phyloP scores from a whole-genome alignment of 2,888 invertebrate species.

The Neria commutata region DNA sequence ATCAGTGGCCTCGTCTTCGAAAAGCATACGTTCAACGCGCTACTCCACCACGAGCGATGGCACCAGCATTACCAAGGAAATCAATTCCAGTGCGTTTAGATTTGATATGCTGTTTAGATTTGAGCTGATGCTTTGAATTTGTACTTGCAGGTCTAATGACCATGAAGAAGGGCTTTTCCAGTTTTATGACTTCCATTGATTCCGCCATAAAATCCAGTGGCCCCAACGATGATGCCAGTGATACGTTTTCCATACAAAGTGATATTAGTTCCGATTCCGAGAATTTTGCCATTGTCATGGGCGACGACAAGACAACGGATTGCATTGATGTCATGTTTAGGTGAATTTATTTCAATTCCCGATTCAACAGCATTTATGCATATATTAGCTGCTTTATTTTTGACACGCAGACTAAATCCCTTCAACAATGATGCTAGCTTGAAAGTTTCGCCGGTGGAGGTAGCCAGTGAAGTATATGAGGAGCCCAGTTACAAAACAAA shows the following conservation, averaged over 20 bases:
- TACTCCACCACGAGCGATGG: constrained; percentile 48
- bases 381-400: constrained; percentile 4
- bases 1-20: constrained; percentile 57
- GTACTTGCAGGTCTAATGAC: constrained; percentile 68
- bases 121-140: constrained; percentile 16
- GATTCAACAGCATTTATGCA: background rate
- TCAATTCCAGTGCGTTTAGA: constrained; percentile 62
- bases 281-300: constrained; percentile 78
- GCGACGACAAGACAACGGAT: constrained; percentile 69
- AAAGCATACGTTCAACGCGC: constrained; percentile 50
- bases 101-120: background rate
- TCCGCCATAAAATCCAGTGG: constrained; percentile 76
- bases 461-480: constrained; percentile 84
- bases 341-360: constrained; percentile 43
- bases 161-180: constrained; percentile 84
- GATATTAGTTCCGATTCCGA: constrained; percentile 89
- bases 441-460: constrained; percentile 68
- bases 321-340: constrained; percentile 75
- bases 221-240: constrained; percentile 72
- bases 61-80: constrained; percentile 62
- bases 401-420: constrained; percentile 61
- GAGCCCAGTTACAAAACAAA: constrained; percentile 67
- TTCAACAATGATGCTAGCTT: constrained; percentile 63
- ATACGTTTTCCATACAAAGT: constrained; percentile 76
- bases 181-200: constrained; percentile 83